Evolutionary conservation across 2,113 vertebrate species (phyloP).

Genomic region (Gymnarchus niloticus): DNA sequence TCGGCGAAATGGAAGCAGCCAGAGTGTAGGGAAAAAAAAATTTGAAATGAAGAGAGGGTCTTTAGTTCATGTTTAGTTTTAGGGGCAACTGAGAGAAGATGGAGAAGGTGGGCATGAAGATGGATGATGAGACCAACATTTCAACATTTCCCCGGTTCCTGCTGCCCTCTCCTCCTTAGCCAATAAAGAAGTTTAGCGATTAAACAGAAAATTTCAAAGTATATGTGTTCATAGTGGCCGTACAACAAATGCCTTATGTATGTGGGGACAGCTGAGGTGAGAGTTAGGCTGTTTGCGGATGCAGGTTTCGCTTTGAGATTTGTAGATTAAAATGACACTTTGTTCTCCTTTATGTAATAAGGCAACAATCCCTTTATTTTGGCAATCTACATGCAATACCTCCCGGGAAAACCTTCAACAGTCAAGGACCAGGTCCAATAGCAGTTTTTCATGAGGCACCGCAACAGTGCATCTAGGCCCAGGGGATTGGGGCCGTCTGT

Average conservation of each 20-base stretch:
- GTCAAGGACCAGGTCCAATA: background rate
- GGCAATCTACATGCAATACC: constrained; percentile 65
- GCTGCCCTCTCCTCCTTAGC: background rate
- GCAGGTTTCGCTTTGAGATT: background rate
- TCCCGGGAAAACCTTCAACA: constrained; percentile 40
- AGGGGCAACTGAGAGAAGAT: background rate
- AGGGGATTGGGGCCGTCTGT: background rate
- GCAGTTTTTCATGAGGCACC: background rate
- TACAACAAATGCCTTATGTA: constrained; percentile 53
- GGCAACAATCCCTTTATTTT: constrained; percentile 69
- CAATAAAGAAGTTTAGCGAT: constrained; percentile 39
- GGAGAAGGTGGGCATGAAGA: background rate
- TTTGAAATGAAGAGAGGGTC: constrained; percentile 24
- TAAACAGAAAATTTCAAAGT: background rate
- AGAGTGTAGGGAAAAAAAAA: background rate
- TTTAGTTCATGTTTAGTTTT: constrained; percentile 30
- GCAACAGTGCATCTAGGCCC: background rate
- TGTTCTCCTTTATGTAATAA: constrained; percentile 49
- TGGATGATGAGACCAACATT: background rate
- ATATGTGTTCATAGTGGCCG: constrained; percentile 37
- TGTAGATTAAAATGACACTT: constrained; percentile 34
- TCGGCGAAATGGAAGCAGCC: background rate
- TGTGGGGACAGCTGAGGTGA: constrained; percentile 29
- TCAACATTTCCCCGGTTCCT: background rate
- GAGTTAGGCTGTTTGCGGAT: constrained; percentile 29